Evolutionary conservation across 2,888 invertebrate genomes (phyloP).

Genomic region (Aradus depressus): DNA sequence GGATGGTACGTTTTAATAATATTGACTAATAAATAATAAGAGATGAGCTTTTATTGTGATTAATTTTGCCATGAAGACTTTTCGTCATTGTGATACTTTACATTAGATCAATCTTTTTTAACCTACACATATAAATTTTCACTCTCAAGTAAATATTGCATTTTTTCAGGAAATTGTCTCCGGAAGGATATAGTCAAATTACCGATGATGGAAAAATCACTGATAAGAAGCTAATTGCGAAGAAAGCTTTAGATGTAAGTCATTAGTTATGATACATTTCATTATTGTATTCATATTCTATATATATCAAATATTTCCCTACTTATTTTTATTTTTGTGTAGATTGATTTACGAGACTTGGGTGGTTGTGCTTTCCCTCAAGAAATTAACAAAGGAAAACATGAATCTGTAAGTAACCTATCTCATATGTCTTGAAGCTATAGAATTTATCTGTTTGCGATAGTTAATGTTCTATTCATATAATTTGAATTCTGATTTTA

Average conservation of each 20-base stretch:
- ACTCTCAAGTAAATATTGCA: conserved; percentile 1
- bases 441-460: too few species aligned
- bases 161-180: conserved; percentile 53
- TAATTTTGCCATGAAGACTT: too few species aligned
- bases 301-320: not conserved
- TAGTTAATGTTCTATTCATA: too few species aligned
- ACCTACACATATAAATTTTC: not conserved
- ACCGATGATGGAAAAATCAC: conserved; percentile 51
- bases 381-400: conserved; percentile 49
- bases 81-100: too few species aligned
- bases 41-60: too few species aligned
- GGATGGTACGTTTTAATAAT: conserved; percentile 4
- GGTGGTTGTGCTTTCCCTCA: conserved; percentile 63
- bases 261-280: conserved; percentile 7
- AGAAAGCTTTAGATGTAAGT: conserved; percentile 61
- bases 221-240: conserved; percentile 51
- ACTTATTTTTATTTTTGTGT: conserved; percentile 34
- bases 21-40: not conserved
- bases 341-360: conserved; percentile 70
- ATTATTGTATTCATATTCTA: conserved; percentile 6
- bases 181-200: conserved; percentile 55
- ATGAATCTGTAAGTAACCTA: conserved; percentile 38
- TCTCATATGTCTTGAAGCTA: too few species aligned
- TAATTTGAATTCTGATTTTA: too few species aligned
- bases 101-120: too few species aligned